These are phyloP conservation scores for Benitochromis conjunctus DNA, from an alignment of 2,113 vertebrate species.

Conservation along the genomic window DNA sequence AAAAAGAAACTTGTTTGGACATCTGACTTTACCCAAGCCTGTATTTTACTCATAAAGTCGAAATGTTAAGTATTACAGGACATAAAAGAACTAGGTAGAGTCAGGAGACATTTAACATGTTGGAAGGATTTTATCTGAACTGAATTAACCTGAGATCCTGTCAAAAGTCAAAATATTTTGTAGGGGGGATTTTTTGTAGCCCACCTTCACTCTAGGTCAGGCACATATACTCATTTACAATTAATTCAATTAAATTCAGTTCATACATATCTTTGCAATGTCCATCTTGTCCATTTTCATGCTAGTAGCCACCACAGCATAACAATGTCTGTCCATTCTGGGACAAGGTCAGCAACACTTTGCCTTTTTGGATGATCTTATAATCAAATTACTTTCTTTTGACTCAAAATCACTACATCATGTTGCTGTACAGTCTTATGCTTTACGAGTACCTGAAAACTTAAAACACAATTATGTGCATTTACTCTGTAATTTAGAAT, in stretches of 20 bases:
- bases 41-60: background rate
- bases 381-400: background rate
- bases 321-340: background rate
- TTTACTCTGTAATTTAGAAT: background rate
- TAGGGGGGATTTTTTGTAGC: background rate
- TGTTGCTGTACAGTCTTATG: background rate
- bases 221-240: background rate
- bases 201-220: background rate
- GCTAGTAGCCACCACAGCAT: rapidly evolving
- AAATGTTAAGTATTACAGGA: background rate
- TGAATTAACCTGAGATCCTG: background rate
- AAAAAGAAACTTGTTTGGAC: background rate
- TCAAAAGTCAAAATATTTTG: background rate
- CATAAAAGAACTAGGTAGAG: background rate
- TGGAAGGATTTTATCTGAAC: background rate
- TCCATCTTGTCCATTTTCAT: background rate
- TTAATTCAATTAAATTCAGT: background rate
- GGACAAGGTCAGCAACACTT: background rate
- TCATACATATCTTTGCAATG: background rate
- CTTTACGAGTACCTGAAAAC: background rate
- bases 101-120: background rate
- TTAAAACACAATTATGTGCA: background rate
- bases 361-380: background rate
- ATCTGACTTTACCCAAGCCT: background rate
- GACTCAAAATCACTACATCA: background rate